These are phyloP conservation scores for Montipora sp. DNA, from an alignment of 64 coral and sea anemone species.

Conservation along the genomic window DNA sequence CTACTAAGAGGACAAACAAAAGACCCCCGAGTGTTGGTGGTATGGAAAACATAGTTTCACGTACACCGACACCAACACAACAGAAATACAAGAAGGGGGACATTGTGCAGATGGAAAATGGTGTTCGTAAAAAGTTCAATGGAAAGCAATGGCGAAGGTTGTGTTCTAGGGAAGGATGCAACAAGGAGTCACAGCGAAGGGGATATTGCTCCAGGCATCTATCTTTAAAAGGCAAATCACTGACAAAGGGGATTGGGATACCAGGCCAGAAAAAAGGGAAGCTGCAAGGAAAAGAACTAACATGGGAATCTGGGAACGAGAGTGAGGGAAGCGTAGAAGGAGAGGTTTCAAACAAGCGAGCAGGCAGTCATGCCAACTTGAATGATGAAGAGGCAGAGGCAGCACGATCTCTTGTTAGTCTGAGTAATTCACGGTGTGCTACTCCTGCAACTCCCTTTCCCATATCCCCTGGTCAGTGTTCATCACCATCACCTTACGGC, in stretches of 20 bases:
- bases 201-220: constrained; percentile 96
- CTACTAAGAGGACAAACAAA: constrained; percentile 11
- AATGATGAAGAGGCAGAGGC: constrained; percentile 95
- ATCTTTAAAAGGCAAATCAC: constrained; percentile 86
- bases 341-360: constrained; percentile 65
- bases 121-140: constrained; percentile 99
- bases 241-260: constrained; percentile 74
- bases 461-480: constrained; percentile 77
- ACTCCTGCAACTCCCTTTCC: constrained; percentile 90
- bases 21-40: constrained; percentile 19
- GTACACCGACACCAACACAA: constrained; percentile 86
- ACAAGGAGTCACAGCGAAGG: constrained; percentile 93
- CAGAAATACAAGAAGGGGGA: constrained; percentile 99
- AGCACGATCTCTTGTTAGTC: constrained; percentile 83
- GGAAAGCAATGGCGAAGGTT: constrained; percentile 97
- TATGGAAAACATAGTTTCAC: constrained; percentile 75
- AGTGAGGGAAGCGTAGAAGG: constrained; percentile 97
- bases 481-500: constrained; percentile 78
- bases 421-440: constrained; percentile 88
- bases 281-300: constrained; percentile 68
- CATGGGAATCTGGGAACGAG: constrained; percentile 96
- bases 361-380: constrained; percentile 43
- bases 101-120: constrained; percentile 94
- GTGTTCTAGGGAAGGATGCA: constrained; percentile 92
- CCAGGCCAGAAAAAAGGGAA: constrained; percentile 90